Base-by-base conservation (phyloP, 2,888 invertebrate genomes). In the Spisula subtruncata region DNA sequence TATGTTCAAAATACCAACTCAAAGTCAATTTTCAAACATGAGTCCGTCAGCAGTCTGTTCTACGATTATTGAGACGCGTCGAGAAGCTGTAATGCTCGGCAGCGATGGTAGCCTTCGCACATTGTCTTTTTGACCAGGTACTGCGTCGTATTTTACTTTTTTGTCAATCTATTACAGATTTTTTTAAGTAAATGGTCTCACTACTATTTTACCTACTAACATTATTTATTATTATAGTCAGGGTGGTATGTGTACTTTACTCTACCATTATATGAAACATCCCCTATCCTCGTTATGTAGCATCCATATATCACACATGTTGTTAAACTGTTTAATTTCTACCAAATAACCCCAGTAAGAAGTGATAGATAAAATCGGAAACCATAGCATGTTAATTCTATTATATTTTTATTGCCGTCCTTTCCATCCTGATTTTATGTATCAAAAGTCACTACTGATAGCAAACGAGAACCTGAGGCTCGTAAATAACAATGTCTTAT, bases 361-460 rank as follows among this genome's bases (percentile, higher is more conserved):
- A 80, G 48, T 32, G 82, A 0, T 60, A 41, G 90, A 90, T 90
- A 90, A 83, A 56, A 89, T 87, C 86, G 32, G 54, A 46, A 89
- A 56, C 81, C 56, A 81, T 80, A 85, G 82, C 66, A 71, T 85
- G 82, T 85, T 89, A 89, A 89, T 89, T 89, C 88, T 85, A 89
- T 85, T 89, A 85, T 85, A 81, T 29, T 85, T 89, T 89, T 89
- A 89, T 89, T 89, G 75, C 71, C 46, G 29, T 29, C 80, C 51
- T 83, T 88, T 88, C 83, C 85, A 85, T 56, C 85, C 75, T 82
- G 71, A 71, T 82, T 87, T 82, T 71, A 87, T 82, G 87, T 87
- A 71, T 82, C 82, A 87, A 87, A 82, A 82, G 46, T 75, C 51
- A 82, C 82, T 51, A 71, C 82, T 51, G 81, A 82, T 87, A 83